Conservation (phyloP, 2,888 invertebrate genomes). For the Heteromyza rotundicornis region DNA sequence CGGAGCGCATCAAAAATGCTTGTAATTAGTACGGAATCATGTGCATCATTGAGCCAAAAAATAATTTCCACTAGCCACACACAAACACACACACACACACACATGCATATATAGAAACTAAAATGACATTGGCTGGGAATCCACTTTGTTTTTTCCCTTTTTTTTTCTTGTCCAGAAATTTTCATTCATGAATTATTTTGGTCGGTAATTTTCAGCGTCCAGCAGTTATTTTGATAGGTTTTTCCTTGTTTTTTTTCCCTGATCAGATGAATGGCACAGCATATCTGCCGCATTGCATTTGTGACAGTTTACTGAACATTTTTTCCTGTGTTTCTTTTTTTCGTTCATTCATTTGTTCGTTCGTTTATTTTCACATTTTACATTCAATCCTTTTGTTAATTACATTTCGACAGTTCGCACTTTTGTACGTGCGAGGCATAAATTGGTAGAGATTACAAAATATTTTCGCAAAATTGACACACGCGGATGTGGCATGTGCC, state of each 20-base stretch:
- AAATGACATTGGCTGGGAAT: background rate
- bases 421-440: background rate
- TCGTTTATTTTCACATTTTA: no score
- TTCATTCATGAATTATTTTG: background rate
- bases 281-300: no score
- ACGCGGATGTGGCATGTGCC: background rate
- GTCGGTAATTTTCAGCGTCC: background rate
- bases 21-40: background rate
- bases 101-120: background rate
- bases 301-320: background rate
- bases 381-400: background rate
- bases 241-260: no score
- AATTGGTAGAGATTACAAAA: constrained; percentile 4
- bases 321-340: constrained; percentile 14
- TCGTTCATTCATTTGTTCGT: constrained; percentile 25
- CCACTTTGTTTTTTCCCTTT: background rate
- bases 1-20: background rate
- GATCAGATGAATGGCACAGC: no score
- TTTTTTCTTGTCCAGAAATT: background rate
- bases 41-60: constrained; percentile 1
- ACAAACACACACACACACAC: no score
- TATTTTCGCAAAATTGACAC: background rate
- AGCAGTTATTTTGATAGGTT: no score
- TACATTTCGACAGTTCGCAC: background rate
- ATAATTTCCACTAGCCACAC: background rate